Conservation (phyloP, 2,113 vertebrate genomes). For the Anolis sagrei region DNA sequence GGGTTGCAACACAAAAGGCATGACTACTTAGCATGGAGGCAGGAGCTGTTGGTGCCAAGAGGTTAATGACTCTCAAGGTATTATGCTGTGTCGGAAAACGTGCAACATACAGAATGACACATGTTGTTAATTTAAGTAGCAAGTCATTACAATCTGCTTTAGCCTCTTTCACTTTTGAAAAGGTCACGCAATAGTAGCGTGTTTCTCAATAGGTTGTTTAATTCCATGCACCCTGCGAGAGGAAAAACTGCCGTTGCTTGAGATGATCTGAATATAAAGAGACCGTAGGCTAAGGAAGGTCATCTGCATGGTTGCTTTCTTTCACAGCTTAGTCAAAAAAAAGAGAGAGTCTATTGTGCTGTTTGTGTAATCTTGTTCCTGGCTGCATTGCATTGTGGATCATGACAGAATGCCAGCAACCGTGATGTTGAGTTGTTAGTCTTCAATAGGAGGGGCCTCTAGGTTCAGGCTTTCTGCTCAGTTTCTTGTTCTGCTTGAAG, state of each 20-base stretch:
- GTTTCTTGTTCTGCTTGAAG: background rate
- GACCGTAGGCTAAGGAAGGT: constrained; percentile 52
- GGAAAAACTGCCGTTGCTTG: constrained; percentile 30
- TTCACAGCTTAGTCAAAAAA: constrained; percentile 10
- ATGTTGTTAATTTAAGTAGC: constrained; percentile 60
- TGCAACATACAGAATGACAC: constrained; percentile 69
- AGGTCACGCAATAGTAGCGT: constrained; percentile 53
- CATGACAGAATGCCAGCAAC: constrained; percentile 22
- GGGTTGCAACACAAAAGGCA: constrained; percentile 59
- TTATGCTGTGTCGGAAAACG: constrained; percentile 68
- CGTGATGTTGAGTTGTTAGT: background rate
- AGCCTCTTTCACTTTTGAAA: constrained; percentile 57
- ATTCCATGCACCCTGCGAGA: constrained; percentile 36
- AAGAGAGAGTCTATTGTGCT: background rate
- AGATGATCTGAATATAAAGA: constrained; percentile 41
- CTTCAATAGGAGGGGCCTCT: background rate
- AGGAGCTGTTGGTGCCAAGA: constrained; percentile 62
- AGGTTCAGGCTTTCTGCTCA: too few relatives aligned
- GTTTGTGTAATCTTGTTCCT: background rate
- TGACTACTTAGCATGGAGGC: constrained; percentile 65
- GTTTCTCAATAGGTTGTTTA: constrained; percentile 63
- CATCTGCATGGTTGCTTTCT: constrained; percentile 44
- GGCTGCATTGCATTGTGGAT: background rate
- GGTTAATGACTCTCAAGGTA: constrained; percentile 69
- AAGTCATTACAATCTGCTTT: constrained; percentile 61